A percentile compares a stretch with the other conserved stretches of the same genome.
Conservation (phyloP, 2,113 vertebrate genomes). For the Centropus bengalensis region DNA sequence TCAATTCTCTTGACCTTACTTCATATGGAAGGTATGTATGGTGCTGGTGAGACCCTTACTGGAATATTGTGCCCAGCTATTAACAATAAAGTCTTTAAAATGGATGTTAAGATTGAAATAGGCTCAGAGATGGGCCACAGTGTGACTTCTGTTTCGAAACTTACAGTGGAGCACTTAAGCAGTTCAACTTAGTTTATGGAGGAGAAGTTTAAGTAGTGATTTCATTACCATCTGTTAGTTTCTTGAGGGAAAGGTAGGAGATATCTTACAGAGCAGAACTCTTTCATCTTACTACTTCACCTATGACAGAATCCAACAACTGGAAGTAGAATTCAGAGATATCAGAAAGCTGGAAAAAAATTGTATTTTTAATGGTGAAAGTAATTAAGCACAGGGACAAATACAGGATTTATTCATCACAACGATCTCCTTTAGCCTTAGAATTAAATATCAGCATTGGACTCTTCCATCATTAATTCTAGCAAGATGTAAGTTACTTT, state of each 20-base stretch:
- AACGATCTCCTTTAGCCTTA: neutral
- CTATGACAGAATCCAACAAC: neutral
- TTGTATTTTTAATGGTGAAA: conserved; percentile 13
- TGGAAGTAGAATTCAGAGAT: neutral
- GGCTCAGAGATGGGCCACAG: neutral
- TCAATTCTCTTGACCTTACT: too few relatives aligned
- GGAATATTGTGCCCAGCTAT: neutral
- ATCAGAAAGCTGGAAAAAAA: conserved; percentile 8
- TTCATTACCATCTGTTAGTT: neutral
- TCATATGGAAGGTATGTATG: too few relatives aligned
- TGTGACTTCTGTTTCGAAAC: neutral
- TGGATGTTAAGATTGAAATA: neutral
- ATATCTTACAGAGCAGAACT: neutral
- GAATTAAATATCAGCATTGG: neutral
- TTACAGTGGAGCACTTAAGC: neutral
- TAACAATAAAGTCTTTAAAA: neutral
- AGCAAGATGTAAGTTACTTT: conserved; percentile 21
- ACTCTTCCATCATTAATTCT: conserved; percentile 18
- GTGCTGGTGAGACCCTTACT: neutral
- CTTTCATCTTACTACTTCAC: conserved; percentile 35
- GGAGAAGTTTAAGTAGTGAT: neutral
- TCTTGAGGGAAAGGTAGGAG: neutral
- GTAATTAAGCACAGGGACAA: conserved; percentile 21
- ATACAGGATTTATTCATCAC: conserved; percentile 2
- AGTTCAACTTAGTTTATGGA: neutral